Base-by-base conservation (phyloP, 1,140 invertebrate genomes). In the Drosophila grimshawi region DNA sequence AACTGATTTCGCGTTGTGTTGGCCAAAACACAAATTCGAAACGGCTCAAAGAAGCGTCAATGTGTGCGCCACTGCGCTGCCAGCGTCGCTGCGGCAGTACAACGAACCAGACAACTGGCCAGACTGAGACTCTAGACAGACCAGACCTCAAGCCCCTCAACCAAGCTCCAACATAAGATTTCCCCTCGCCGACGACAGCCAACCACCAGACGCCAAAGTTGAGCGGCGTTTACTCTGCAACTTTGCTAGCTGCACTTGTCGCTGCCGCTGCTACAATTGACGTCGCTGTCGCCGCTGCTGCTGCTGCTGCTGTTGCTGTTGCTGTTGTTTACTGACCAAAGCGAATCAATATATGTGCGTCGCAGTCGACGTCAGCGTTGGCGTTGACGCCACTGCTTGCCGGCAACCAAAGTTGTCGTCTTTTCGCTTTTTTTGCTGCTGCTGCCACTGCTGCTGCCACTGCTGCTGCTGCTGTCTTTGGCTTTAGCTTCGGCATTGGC, bases 1-100 rank as follows among this genome's bases (percentile, higher is more conserved):
- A 92, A 92, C 90, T 92, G 90, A 91, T 88, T 91, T 90, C 90
- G 86, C 90, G 90, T 76, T 86, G 80, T 80, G 71, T 80, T 79
- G 81, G 76, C 82, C 80, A 83, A 82, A 83, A 80, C 79, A 81
- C 73, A 82, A 86, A 90, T 77, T 77, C 79, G 86, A 90, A 81
- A 86, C 81, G 76, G 81, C 78, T 81, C 69, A 43, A 86, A 78
- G 70, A 73, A 73, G 70, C 70, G 41, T 35, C 53, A 10, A 11
- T 5, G 45, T 43, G 10, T 69, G 60, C 39, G n/a, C 39, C n/a
- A 29, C 43, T 30, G 45, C 75, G 32, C 53, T n/a, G 71, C 19
- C 78, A 45, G 60, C 63, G 45, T 7, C 45, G 51, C 82, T 43
- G 73, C 63, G 67, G 70, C 73, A 61, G 78, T 81, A 74, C 78